Evolutionary conservation across 2,888 invertebrate genomes (phyloP).

Genomic region (Hemithea aestivaria): DNA sequence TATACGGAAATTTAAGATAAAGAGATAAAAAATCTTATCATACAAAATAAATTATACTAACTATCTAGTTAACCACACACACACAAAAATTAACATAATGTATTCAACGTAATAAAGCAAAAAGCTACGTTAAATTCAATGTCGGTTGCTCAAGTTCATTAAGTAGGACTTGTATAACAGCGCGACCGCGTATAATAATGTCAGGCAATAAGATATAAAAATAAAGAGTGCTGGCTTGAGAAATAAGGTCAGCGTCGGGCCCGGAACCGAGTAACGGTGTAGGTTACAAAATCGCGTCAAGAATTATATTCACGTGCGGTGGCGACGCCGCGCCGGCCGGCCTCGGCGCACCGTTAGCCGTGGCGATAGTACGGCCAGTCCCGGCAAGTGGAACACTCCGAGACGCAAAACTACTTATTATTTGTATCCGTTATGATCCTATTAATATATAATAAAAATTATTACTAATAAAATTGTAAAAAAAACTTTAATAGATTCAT

Average conservation of each 20-base stretch:
- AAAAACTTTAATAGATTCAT: no score
- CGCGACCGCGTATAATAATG: slow-evolving; percentile 41
- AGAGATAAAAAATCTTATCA: no score
- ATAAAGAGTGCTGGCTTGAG: slow-evolving; percentile 65
- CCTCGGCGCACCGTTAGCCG: slow-evolving; percentile 60
- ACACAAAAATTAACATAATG: no score
- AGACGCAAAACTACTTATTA: slow-evolving; percentile 23
- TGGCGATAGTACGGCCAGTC: slow-evolving; percentile 50
- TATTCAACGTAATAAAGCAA: no score
- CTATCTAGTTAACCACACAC: no score
- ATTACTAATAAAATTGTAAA: no score
- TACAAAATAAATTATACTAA: no score
- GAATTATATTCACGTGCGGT: slow-evolving; percentile 77
- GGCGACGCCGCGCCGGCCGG: slow-evolving; percentile 45
- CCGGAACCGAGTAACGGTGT: slow-evolving; percentile 76
- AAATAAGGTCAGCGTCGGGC: slow-evolving; percentile 74
- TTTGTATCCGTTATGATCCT: slow-evolving; percentile 24
- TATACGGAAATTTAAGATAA: no score
- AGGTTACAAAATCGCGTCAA: slow-evolving; percentile 77
- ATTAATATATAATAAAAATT: no score
- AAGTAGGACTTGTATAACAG: slow-evolving; percentile 39
- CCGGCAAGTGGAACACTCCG: slow-evolving; percentile 55
- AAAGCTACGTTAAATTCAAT: no score
- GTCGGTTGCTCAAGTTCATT: slow-evolving; percentile 22
- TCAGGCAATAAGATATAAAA: slow-evolving; percentile 67